Percentiles rank a stretch among this genome's conserved stretches.
Evolutionary conservation across 2,888 invertebrate genomes (phyloP).

Genomic region (Xestobium rufovillosum): DNA sequence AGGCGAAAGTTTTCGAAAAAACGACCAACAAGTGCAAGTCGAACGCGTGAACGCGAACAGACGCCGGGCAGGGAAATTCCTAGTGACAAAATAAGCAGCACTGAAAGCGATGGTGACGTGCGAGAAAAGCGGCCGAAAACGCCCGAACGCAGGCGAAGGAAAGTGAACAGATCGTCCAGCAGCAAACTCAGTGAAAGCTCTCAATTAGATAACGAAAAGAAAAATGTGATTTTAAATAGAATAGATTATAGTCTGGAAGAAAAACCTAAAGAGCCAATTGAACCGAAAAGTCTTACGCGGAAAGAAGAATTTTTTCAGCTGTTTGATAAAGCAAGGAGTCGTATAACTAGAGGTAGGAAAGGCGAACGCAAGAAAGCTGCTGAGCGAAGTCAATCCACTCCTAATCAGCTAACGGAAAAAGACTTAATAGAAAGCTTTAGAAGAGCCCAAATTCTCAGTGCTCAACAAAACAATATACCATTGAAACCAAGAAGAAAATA

Average conservation of each 20-base stretch:
- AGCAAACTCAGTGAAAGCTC: slow-evolving; percentile 16
- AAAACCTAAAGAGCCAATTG: not conserved
- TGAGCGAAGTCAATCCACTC: slow-evolving; percentile 52
- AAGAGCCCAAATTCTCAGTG: slow-evolving; percentile 40
- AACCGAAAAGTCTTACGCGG: not conserved
- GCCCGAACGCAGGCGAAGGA: slow-evolving; percentile 34
- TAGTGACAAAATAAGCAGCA: slow-evolving; percentile 13
- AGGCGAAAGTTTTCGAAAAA: slow-evolving; percentile 55
- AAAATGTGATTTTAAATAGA: not conserved
- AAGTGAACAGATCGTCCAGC: slow-evolving; percentile 20
- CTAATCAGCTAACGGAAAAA: slow-evolving; percentile 49
- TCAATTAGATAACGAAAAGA: slow-evolving; percentile 8
- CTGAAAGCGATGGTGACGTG: slow-evolving; percentile 39
- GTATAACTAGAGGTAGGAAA: slow-evolving; percentile 28
- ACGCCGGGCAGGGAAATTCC: slow-evolving; percentile 48
- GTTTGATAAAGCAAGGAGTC: slow-evolving; percentile 15
- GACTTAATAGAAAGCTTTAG: slow-evolving; percentile 49
- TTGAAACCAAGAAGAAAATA: slow-evolving; percentile 17
- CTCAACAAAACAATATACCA: slow-evolving; percentile 35
- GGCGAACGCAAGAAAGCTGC: slow-evolving; percentile 32
- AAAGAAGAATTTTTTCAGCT: slow-evolving; percentile 12
- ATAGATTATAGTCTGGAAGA: not conserved
- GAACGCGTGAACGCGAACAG: slow-evolving; percentile 56
- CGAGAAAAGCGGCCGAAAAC: slow-evolving; percentile 30
- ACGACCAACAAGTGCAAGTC: slow-evolving; percentile 44